phyloP scores from a whole-genome alignment of 2,888 invertebrate species.

The Mellilla xanthometata region DNA sequence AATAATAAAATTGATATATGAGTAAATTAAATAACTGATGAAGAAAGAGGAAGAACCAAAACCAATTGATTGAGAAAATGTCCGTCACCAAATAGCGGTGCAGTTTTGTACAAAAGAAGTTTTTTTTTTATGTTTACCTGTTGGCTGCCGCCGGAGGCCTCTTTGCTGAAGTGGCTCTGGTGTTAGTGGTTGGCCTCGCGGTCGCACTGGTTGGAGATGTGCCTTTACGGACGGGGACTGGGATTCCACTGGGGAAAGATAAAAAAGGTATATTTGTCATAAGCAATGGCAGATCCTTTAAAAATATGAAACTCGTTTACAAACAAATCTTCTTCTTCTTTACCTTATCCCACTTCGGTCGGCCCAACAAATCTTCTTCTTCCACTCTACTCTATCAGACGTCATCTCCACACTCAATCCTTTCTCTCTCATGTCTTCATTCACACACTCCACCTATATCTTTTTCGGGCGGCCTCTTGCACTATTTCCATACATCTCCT shows the following conservation, averaged over 20 bases:
- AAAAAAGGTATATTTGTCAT: neutral
- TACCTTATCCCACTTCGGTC: no score
- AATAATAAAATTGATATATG: no score
- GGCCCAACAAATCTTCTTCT: no score
- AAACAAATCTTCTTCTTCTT: no score
- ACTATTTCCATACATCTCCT: no score
- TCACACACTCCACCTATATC: no score
- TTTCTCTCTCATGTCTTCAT: no score
- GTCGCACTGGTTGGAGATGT: constrained; percentile 63
- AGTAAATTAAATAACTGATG: neutral
- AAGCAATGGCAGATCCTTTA: no score
- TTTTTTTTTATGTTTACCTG: constrained; percentile 45
- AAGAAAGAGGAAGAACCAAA: neutral
- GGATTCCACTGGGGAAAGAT: constrained; percentile 69
- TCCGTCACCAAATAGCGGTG: constrained; percentile 10
- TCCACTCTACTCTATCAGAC: no score
- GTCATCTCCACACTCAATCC: no score
- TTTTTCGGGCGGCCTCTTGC: no score
- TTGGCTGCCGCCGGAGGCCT: constrained; percentile 66
- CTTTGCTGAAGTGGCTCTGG: constrained; percentile 48
- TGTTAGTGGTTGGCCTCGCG: constrained; percentile 45
- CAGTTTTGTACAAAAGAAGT: neutral
- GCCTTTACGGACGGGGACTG: constrained; percentile 77
- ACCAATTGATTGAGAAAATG: neutral
- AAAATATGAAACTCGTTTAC: no score